Evolutionary conservation across 2,888 invertebrate species (phyloP).

Genomic region (Rhagonycha lutea): DNA sequence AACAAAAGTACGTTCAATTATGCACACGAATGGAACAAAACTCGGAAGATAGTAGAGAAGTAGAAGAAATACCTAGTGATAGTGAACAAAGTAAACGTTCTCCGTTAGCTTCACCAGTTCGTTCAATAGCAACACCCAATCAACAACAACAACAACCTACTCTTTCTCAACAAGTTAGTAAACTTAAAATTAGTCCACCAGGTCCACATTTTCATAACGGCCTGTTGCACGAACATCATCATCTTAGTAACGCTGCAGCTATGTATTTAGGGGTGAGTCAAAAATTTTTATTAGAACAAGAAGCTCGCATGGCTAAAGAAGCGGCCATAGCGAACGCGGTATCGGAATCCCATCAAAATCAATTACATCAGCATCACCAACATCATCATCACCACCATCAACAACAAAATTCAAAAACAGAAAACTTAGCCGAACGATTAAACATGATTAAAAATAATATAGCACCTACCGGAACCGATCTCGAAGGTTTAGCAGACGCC

Average conservation of each 20-base stretch:
- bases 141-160: constrained; percentile 54
- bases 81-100: constrained; percentile 63
- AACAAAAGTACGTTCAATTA: constrained; percentile 86
- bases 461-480: constrained; percentile 75
- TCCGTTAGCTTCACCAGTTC: constrained; percentile 60
- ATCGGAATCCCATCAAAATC: constrained; percentile 45
- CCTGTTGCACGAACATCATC: constrained; percentile 53
- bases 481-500: constrained; percentile 88
- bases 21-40: constrained; percentile 84
- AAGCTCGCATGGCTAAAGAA: constrained; percentile 73
- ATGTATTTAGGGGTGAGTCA: constrained; percentile 81
- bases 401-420: constrained; percentile 57
- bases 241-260: constrained; percentile 58
- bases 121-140: constrained; percentile 56
- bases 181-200: constrained; percentile 54
- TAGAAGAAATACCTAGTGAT: constrained; percentile 75
- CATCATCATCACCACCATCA: constrained; percentile 38
- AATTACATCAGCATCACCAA: constrained; percentile 36
- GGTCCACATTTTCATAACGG: constrained; percentile 54
- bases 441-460: constrained; percentile 75
- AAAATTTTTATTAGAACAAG: constrained; percentile 79
- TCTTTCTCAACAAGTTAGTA: constrained; percentile 60
- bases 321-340: constrained; percentile 60
- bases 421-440: constrained; percentile 77
- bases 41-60: constrained; percentile 75